Percentiles rank a stretch among this genome's conserved stretches.
Evolutionary conservation across 2,113 vertebrate species (phyloP).

Genomic region (Saccopteryx bilineata): DNA sequence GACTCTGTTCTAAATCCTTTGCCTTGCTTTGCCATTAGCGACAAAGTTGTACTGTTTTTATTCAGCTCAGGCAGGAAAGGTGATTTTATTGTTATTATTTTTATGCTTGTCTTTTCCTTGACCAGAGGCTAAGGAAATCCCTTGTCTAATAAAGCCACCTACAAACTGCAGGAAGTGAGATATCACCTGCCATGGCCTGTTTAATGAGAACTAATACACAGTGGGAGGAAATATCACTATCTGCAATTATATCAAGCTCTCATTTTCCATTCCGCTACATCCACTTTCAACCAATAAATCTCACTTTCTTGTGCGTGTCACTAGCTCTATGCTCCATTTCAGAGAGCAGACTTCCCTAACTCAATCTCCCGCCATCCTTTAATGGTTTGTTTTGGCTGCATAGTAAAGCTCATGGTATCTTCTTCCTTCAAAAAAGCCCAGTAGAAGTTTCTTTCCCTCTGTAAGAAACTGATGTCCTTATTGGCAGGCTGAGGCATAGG

Average conservation of each 20-base stretch:
- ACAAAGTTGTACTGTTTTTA: slow-evolving; percentile 64
- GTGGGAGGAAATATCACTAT: not conserved
- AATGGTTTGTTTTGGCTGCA: not conserved
- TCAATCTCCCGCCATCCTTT: slow-evolving; percentile 41
- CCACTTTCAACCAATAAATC: not conserved
- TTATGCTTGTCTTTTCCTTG: slow-evolving; percentile 51
- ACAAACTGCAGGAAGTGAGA: slow-evolving; percentile 20
- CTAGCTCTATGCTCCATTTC: slow-evolving; percentile 36
- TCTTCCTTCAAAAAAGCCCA: not conserved
- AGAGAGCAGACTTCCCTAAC: not conserved
- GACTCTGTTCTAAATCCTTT: slow-evolving; percentile 72
- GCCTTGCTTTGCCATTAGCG: slow-evolving; percentile 75
- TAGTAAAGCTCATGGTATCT: not conserved
- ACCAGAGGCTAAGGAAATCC: slow-evolving; percentile 52
- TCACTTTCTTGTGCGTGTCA: slow-evolving; percentile 27
- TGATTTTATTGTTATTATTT: not conserved
- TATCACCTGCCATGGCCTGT: not conserved
- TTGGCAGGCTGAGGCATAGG: slow-evolving; percentile 37
- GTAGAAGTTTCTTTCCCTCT: slow-evolving; percentile 18
- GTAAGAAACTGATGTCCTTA: slow-evolving; percentile 34
- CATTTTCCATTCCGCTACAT: not conserved
- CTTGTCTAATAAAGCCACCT: not conserved
- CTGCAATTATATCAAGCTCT: not conserved
- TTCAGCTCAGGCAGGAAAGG: slow-evolving; percentile 71
- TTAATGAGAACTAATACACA: not conserved